phyloP scores from a whole-genome alignment of 2,113 vertebrate species.

The Synodontis membranacea region DNA sequence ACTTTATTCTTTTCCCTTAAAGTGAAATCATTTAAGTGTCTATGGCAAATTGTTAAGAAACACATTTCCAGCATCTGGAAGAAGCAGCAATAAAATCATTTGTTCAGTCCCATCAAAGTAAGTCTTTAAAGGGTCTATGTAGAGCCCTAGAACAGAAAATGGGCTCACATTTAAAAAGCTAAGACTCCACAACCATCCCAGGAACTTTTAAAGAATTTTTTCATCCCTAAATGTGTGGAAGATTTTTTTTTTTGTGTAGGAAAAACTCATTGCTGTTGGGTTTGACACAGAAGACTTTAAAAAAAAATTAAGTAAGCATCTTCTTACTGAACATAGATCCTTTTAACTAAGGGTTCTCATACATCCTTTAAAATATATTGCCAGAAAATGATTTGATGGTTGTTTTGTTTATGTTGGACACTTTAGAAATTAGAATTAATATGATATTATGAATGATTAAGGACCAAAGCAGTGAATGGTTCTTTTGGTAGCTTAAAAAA shows the following conservation, averaged over 20 bases:
- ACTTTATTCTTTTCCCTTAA: not conserved
- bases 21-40: not conserved
- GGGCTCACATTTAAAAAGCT: not conserved
- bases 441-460: not conserved
- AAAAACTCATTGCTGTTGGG: not conserved
- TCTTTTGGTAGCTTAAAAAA: too few species aligned
- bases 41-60: not conserved
- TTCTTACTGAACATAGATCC: not conserved
- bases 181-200: not conserved
- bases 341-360: not conserved
- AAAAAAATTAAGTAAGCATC: not conserved
- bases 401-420: not conserved
- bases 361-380: not conserved
- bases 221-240: not conserved
- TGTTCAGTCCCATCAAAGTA: not conserved
- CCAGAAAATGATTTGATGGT: not conserved
- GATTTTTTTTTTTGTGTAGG: not conserved
- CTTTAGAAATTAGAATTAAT: not conserved
- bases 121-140: not conserved
- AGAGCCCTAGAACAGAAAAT: not conserved
- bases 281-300: not conserved
- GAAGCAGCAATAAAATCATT: not conserved
- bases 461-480: not conserved
- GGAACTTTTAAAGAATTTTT: not conserved
- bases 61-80: not conserved